Percentiles rank a stretch among this genome's conserved stretches.
Conservation (phyloP, 2,113 vertebrate genomes). For the Paraplagusia blochii region DNA sequence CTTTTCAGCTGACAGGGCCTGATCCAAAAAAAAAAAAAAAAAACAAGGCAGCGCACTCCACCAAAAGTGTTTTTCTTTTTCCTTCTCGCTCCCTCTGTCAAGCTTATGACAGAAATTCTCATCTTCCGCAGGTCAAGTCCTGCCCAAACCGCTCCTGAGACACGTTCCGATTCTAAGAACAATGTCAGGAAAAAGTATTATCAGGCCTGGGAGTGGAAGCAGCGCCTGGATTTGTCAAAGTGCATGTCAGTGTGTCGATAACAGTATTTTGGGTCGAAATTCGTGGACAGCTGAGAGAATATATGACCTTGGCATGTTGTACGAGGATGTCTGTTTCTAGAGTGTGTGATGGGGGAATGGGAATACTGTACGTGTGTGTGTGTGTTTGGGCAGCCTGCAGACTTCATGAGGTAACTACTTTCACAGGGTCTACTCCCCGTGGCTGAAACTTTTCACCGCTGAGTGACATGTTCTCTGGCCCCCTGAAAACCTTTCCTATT, state of each 20-base stretch:
- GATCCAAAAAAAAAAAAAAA: not conserved
- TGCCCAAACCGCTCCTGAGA: not conserved
- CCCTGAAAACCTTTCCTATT: conserved; percentile 32
- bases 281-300: not conserved
- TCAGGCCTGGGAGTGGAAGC: not conserved
- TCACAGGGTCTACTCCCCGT: conserved; percentile 42
- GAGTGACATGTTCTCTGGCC: conserved; percentile 46
- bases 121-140: not conserved
- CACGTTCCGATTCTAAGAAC: not conserved
- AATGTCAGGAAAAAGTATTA: conserved; percentile 10
- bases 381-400: conserved; percentile 18
- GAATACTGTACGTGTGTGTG: conserved; percentile 2
- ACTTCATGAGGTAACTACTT: conserved; percentile 48
- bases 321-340: conserved; percentile 4
- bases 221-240: conserved; percentile 1
- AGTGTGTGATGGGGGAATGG: not conserved
- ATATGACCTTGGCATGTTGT: conserved; percentile 2
- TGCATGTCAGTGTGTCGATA: not conserved
- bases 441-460: conserved; percentile 55
- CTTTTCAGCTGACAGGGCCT: not conserved
- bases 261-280: not conserved
- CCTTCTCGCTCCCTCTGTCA: not conserved
- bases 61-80: not conserved
- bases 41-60: not conserved
- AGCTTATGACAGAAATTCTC: not conserved